Base-by-base conservation (phyloP, 1,140 invertebrate genomes). In the Saccostrea echinata region DNA sequence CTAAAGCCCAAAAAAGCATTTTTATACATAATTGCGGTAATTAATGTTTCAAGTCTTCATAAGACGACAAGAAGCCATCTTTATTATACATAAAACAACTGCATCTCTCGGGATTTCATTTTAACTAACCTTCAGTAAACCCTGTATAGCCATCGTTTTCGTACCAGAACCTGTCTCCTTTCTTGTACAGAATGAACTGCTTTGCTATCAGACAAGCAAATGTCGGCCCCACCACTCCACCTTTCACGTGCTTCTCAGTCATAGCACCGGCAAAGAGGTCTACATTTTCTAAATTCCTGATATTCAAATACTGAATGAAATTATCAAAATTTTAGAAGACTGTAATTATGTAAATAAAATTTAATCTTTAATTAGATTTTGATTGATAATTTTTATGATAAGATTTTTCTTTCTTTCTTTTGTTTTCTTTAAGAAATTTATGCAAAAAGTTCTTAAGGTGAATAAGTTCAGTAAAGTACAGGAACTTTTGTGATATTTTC, bases 111-210 rank as follows among this genome's bases (percentile, higher is more conserved):
- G 0, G 2, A 3, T 1, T 21, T 18, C 55, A 13, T 61, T 18
- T 61, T 61, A 4, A 61, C 55, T 27, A 16, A 30, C 24, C 24
- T 71, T 30, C 24, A 1, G 55, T 61, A 61, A 76, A 76, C 1
- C 68, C 68, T 12, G 24, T 27, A 11, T 1, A 13, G 68, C 16
- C 24, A 0, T 76, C 30, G 68, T 76, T n/a, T 27, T 88, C 87
- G 24, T 86, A 88, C 18, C 64, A 88, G 61, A 84, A 90, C 6
- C 87, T 76, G 57, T 88, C 89, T 27, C 81, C 76, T 27, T 24
- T 83, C 53, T 89, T 89, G 18, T 84, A 43, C 8, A 43, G 24
- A 21, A 16, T 55, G 30, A 86, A 87, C 11, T 87, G 84, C 52
- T 30, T 21, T 1, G 24, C 43, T 51, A 84, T 21, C 18, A 87